Evolutionary conservation across 2,113 vertebrate genomes (phyloP), one percentile per base, ranked within the genome.

Genomic region (Spea bombifrons): DNA sequence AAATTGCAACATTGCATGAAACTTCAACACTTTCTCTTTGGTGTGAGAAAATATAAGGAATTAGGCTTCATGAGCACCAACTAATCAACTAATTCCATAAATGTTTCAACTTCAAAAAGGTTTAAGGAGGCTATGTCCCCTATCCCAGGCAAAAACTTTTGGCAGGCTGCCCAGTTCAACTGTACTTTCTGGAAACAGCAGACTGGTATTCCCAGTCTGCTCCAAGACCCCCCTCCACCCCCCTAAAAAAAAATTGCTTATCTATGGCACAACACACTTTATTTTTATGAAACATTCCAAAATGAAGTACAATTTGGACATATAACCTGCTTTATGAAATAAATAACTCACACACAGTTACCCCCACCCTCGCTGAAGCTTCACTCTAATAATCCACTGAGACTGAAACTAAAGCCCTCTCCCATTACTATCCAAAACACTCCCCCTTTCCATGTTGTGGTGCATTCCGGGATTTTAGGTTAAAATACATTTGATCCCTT

Each of bases 401-500:
- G 49, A 61, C 63, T 13, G 55, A 57, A 44, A 43, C n/a, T 68
- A 66, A 44, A 76, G 17, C 50, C 65, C 50, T 47, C 53, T 45
- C 65, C 65, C 75, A 17, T 68, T 49, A 70, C 75, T 30, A 30
- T n/a, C 43, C 75, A 47, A 77, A 69, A 69, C 43, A 49, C 69
- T 53, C n/a, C 44, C 64, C 67, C 75, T 78, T 47, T 67, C 43
- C 50, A 55, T 52, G 57, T 52, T 50, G 61, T 52, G 16, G 71
- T 47, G 63, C 46, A 6, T 80, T 67, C 65, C 47, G 66, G 78
- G 71, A 67, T 75, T 49, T 69, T 70, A 69, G 69, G 55, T 65
- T 68, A 61, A 78, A 65, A 79, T 78, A 66, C 45, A 78, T 50
- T 73, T 59, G 65, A 81, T 65, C 53, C 74, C 73, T 67, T 74